Evolutionary conservation across 2,797 vertebrate species (phyloP), one percentile per base, ranked within the genome.

Genomic region (Lacerta bilineata): DNA sequence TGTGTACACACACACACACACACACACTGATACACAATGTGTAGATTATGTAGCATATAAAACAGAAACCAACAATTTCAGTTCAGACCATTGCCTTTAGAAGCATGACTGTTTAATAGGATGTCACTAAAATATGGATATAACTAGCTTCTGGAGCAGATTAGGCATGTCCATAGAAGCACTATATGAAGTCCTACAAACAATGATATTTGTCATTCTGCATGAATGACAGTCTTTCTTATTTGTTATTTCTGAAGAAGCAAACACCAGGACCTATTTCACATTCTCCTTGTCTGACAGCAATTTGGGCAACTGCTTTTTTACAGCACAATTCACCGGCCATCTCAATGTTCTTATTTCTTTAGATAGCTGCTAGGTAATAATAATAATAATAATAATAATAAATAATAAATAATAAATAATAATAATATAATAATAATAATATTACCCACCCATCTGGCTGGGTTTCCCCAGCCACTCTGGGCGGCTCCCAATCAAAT

Each of bases 141-240:
- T 72, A 74, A 43, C 27, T 11, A 61, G 18, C 25, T 39, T 80
- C 50, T 50, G 33, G 46, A 36, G 39, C 25, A 36, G 50, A 74
- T 55, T 74, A 84, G n/a, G 33, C n/a, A 74, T 23, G 83, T 78
- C 75, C 29, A 50, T 29, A 36, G 5, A 36, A 86, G 20, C 84
- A 79, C 39, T 1, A 9, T 33, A 46, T 68, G 29, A 39, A 25
- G 20, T 41, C 20, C 39, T 39, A 3, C 66, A 72, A 69, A 27
- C 43, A 29, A 5, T 39, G 3, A n/a, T 80, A 27, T 80, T 71
- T 79, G 59, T 71, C 77, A 87, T 87, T 68, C 72, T 55, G n/a
- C n/a, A 18, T 8, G 27, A 59, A 55, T 55, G 41, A 36, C 5
- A 55, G 43, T 55, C 55, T 75, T 75, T 17, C 33, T 75, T 64